Evolutionary conservation across 2,113 vertebrate genomes (phyloP).

Genomic region (Lophochroa leadbeateri): DNA sequence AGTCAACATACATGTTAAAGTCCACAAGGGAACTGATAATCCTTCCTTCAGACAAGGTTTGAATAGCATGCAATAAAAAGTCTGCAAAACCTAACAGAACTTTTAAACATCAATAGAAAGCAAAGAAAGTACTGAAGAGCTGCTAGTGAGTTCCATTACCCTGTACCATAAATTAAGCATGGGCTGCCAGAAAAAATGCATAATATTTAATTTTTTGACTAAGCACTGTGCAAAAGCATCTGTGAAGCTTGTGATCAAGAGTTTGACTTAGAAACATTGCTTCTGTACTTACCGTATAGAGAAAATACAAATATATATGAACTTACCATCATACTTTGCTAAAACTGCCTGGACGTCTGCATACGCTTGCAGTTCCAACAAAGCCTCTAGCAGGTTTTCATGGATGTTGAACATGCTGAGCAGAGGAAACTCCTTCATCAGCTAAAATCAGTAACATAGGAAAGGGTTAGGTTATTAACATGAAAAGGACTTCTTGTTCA

Average conservation of each 20-base stretch:
- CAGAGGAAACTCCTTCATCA: slow-evolving; percentile 99
- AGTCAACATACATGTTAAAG: not conserved
- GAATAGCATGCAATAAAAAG: not conserved
- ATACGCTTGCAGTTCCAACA: slow-evolving; percentile 95
- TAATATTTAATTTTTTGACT: not conserved
- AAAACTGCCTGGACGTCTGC: slow-evolving; percentile 97
- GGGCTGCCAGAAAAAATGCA: not conserved
- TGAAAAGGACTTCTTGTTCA: not conserved
- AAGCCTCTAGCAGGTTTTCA: slow-evolving; percentile 95
- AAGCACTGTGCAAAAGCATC: not conserved
- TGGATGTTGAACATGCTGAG: slow-evolving; percentile 99
- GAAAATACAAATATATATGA: not conserved
- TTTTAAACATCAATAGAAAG: not conserved
- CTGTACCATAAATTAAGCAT: not conserved
- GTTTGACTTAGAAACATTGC: not conserved
- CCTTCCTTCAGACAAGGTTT: not conserved
- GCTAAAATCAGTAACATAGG: slow-evolving; percentile 79
- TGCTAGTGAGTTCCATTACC: not conserved
- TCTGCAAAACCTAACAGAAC: not conserved
- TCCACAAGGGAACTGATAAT: not conserved
- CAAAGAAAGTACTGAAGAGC: not conserved
- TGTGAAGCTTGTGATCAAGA: not conserved
- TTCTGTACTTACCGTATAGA: not conserved
- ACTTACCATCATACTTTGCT: slow-evolving; percentile 98
- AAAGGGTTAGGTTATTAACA: slow-evolving; percentile 33